Conservation (phyloP, 2,797 vertebrate species). For the Enteromius unitaeniatus region DNA sequence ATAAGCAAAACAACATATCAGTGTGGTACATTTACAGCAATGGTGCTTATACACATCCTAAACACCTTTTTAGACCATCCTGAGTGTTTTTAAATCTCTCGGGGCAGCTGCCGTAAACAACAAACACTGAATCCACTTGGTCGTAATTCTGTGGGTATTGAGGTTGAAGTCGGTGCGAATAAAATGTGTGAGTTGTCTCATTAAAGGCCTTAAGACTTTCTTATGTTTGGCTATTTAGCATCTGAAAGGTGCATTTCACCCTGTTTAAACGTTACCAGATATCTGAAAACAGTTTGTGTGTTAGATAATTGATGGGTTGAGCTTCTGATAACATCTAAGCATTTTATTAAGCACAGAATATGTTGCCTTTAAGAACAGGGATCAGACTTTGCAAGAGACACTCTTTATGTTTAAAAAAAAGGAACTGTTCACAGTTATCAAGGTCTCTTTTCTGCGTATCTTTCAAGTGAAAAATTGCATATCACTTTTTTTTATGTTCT, state of each 20-base stretch:
- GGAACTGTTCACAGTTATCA: neutral
- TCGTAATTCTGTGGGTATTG: constrained; percentile 38
- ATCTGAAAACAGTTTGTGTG: constrained; percentile 8
- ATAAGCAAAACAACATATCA: constrained; percentile 21
- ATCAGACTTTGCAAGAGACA: neutral
- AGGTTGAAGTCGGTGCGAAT: constrained; percentile 43
- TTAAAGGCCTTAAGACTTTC: constrained; percentile 51
- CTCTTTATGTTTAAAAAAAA: neutral
- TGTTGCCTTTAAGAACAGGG: constrained; percentile 17
- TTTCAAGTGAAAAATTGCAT: constrained; percentile 2
- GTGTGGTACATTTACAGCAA: constrained; percentile 42
- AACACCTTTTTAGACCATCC: constrained; percentile 62
- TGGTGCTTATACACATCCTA: constrained; percentile 65
- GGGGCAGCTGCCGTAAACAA: constrained; percentile 70
- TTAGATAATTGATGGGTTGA: neutral
- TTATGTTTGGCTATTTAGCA: constrained; percentile 26
- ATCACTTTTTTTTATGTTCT: constrained; percentile 1
- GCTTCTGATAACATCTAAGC: constrained; percentile 1
- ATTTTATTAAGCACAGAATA: constrained; percentile 33
- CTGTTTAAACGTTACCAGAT: neutral
- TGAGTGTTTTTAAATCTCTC: constrained; percentile 72
- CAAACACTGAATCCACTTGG: constrained; percentile 34
- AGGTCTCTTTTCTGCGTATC: neutral
- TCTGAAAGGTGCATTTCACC: constrained; percentile 37
- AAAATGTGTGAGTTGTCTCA: constrained; percentile 28